Evolutionary conservation across 2,888 invertebrate species (phyloP), one percentile per base, ranked within the genome.

Genomic region (Euplexia lucipara): DNA sequence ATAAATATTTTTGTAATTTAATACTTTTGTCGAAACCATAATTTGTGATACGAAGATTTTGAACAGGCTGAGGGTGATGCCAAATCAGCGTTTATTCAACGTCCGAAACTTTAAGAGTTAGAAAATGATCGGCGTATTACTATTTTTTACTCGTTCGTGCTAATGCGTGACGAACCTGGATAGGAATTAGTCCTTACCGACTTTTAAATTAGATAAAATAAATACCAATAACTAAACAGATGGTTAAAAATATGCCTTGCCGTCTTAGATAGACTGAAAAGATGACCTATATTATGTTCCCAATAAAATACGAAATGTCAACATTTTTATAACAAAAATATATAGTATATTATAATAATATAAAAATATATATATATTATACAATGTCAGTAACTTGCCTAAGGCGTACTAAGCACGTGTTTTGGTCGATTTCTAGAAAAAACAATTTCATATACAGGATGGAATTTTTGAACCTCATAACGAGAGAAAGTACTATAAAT

Each of bases 231-330:
- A 18, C 3, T 3, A 20, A n/a, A 26, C n/a, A 35, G 7, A 37
- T 2, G 4, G 12, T 49, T 20, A 5, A 26, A 20, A 39, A 30
- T 47, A 56, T 53, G 45, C 45, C 45, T 64, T 68, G 32, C 66
- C 45, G 22, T 61, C 54, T 65, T n/a, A 16, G 7, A 62, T 54
- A 68, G 76, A 78, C 76, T 72, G 69, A 79, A 59, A 44, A 64
- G 10, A 60, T 58, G 34, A 75, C 39, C 39, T 54, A 18, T 45
- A 32, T 45, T 52, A n/a, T 47, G 44, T 58, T 79, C 48, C 39
- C 22, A 49, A 44, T 30, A 53, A 41, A 57, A 71, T 44, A 35
- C 14, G 34, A 41, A 52, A 51, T 18, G 9, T 45, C 34, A 10
- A 63, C 18, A 26, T 65, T 49, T 69, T 58, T 60, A 41, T 41